phyloP scores from a whole-genome alignment of 2,797 vertebrate species.

The Enteromius unitaeniatus region DNA sequence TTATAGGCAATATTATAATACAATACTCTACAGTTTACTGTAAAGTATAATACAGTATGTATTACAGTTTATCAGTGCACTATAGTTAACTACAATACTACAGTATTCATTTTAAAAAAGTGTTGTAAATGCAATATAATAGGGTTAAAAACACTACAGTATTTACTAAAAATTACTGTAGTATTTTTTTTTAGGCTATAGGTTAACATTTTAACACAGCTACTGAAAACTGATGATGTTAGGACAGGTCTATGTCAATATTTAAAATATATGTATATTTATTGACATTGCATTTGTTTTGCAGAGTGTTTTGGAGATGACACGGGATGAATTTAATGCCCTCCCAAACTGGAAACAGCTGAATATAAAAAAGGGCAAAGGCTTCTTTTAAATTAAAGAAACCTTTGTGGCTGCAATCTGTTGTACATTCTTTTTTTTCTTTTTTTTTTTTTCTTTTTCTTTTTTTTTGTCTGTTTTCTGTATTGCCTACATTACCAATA shows the following conservation, averaged over 20 bases:
- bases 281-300: constrained; percentile 48
- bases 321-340: constrained; percentile 78
- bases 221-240: background rate
- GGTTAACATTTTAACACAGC: too few relatives aligned
- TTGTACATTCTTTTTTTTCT: constrained; percentile 16
- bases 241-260: background rate
- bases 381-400: constrained; percentile 73
- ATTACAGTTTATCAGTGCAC: too few relatives aligned
- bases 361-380: constrained; percentile 83
- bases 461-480: background rate
- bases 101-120: too few relatives aligned
- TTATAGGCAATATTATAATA: too few relatives aligned
- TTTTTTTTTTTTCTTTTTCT: background rate
- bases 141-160: too few relatives aligned
- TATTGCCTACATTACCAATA: constrained; percentile 59
- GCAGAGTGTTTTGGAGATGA: constrained; percentile 80
- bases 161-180: too few relatives aligned
- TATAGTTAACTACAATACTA: too few relatives aligned
- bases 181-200: too few relatives aligned
- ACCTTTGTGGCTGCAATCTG: constrained; percentile 3
- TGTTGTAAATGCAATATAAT: too few relatives aligned
- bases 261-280: background rate
- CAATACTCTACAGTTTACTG: too few relatives aligned
- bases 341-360: constrained; percentile 85
- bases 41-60: too few relatives aligned